phyloP scores from a whole-genome alignment of 2,113 vertebrate genomes.

The Monopterus albus region DNA sequence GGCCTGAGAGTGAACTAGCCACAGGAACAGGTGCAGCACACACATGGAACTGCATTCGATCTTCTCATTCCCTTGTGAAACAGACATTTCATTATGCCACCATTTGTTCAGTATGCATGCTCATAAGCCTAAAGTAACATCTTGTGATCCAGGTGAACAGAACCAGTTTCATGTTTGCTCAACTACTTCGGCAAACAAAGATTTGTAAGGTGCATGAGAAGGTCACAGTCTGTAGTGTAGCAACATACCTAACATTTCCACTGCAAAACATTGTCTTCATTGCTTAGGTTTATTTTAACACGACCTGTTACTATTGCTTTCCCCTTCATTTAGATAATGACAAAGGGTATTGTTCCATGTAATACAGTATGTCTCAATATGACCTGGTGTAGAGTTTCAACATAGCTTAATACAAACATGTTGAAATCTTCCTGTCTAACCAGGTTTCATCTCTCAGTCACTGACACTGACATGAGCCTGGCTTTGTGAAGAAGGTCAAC shows the following conservation, averaged over 20 bases:
- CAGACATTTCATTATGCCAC: not conserved
- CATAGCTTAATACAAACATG: conserved; percentile 2
- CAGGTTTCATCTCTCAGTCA: conserved; percentile 25
- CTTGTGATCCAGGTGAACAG: not conserved
- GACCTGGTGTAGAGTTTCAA: conserved; percentile 1
- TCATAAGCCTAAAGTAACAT: not conserved
- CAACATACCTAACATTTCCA: not conserved
- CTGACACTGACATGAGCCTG: not conserved
- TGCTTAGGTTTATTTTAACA: not conserved
- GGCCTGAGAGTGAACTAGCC: conserved; percentile 11
- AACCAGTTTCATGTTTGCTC: conserved; percentile 25
- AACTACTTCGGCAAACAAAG: conserved; percentile 30
- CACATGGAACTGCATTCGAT: conserved; percentile 1
- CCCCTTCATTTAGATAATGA: not conserved
- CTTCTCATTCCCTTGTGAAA: not conserved
- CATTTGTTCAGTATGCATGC: not conserved
- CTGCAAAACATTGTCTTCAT: not conserved
- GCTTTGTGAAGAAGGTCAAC: not conserved
- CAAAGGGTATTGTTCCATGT: not conserved
- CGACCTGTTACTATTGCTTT: not conserved
- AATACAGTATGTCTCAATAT: not conserved
- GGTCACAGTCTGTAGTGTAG: not conserved
- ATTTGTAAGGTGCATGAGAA: conserved; percentile 6
- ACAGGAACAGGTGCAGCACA: conserved; percentile 57
- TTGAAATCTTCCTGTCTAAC: conserved; percentile 8